Evolutionary conservation across 2,797 vertebrate genomes (phyloP), one percentile per base, ranked within the genome.

Genomic region (Brachyrhaphis roseni): DNA sequence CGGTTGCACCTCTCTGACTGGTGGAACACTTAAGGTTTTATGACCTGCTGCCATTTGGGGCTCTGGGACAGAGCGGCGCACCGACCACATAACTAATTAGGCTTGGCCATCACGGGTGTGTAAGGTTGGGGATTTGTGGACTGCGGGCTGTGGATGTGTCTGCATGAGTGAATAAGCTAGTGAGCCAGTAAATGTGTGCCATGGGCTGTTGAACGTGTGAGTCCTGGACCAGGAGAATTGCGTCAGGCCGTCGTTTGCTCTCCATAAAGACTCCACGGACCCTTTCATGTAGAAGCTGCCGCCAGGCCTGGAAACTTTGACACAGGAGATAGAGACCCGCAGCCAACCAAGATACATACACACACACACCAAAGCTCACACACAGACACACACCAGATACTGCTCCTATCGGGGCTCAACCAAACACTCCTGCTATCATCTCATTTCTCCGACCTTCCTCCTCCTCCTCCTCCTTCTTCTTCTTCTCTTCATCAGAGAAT

Each of bases 21-120:
- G 93, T 96, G 96, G 95, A 97, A 96, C 91, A 94, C 95, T 97
- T 97, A 96, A 95, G 86, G 76, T 96, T 97, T 96, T 95, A 94
- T 95, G 96, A 96, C 94, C 94, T 94, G 95, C 94, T 95, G 96
- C 95, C 94, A 93, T 94, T 88, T 87, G 93, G 93, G 91, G 91
- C 89, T 93, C 88, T 88, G 91, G 91, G 90, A 93, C 81, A 43
- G 84, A 93, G 91, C 91, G 84, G 88, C 92, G 84, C 85, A 88
- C 88, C 85, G 90, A 93, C 90, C 94, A 93, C 94, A 93, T 92
- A 91, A 93, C 93, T 95, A 96, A 96, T 95, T 95, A 94, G 91
- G 84, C 80, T 84, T 84, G 83, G 93, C 87, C 81, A 82, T 82
- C 76, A 64, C 72, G 87, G 85, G 89, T 81, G 89, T 82, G 87